A percentile compares a stretch with the other conserved stretches of the same genome.
Evolutionary conservation across 2,797 vertebrate species (phyloP).

Genomic region (Esox lucius): DNA sequence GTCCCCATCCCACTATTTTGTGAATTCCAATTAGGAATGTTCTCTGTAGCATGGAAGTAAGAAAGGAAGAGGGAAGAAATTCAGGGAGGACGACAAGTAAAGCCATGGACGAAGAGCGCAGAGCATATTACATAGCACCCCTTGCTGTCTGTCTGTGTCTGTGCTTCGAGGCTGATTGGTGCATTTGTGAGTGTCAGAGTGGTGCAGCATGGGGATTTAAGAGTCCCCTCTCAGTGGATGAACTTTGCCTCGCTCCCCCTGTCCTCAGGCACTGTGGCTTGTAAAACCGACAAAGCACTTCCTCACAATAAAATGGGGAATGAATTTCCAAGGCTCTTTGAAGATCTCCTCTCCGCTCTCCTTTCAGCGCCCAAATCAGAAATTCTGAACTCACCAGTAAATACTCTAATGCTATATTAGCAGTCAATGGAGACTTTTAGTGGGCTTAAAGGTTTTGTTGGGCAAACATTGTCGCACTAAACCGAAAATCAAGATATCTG

Average conservation of each 20-base stretch:
- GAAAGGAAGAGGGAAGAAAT: constrained; percentile 3
- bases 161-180: constrained; percentile 43
- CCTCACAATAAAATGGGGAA: constrained; percentile 47
- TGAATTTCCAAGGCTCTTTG: constrained; percentile 45
- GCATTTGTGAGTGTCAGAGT: constrained; percentile 48
- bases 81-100: constrained; percentile 17
- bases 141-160: constrained; percentile 22
- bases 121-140: constrained; percentile 43
- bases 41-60: neutral
- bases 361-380: constrained; percentile 31
- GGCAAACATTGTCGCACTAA: neutral
- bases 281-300: constrained; percentile 60
- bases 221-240: constrained; percentile 45
- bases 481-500: neutral
- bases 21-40: constrained; percentile 15
- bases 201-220: constrained; percentile 45
- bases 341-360: constrained; percentile 28
- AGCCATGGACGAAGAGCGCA: constrained; percentile 30
- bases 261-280: constrained; percentile 50
- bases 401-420: constrained; percentile 10
- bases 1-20: constrained; percentile 4
- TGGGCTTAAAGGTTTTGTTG: neutral
- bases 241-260: constrained; percentile 50
- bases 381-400: constrained; percentile 37
- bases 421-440: neutral